Evolutionary conservation across 2,113 vertebrate species (phyloP).

Genomic region (Podarcis raffonei): DNA sequence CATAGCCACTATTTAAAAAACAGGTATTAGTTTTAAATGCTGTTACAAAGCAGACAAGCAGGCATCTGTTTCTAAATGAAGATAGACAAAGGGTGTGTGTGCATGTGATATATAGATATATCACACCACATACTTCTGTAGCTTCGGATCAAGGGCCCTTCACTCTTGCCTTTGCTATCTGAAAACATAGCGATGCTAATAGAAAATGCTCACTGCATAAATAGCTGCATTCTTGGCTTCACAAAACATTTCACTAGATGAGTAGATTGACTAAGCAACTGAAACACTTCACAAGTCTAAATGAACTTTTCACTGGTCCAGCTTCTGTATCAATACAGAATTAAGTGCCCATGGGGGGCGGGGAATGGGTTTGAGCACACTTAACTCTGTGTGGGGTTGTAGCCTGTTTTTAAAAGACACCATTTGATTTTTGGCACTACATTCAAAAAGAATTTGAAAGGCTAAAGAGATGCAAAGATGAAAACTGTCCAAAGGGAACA

Average conservation of each 20-base stretch:
- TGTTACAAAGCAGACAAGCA: neutral
- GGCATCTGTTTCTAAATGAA: neutral
- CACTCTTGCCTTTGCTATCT: neutral
- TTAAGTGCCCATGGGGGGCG: neutral
- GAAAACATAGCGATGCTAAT: neutral
- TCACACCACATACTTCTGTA: too few species aligned
- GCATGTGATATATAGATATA: neutral
- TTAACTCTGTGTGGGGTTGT: neutral
- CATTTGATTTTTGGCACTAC: neutral
- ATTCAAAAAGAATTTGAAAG: neutral
- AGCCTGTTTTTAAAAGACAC: neutral
- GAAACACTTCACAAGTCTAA: neutral
- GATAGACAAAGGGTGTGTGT: neutral
- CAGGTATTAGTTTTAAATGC: neutral
- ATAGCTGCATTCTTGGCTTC: neutral
- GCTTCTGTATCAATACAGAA: neutral
- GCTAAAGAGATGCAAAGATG: neutral
- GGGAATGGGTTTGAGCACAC: neutral
- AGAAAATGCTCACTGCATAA: neutral
- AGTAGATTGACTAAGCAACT: neutral
- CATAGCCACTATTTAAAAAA: neutral
- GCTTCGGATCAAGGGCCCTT: neutral
- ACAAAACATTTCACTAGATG: neutral
- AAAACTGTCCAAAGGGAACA: neutral
- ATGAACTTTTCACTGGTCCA: neutral